These are phyloP conservation scores for Lepidochitona cinerea DNA, from an alignment of 2,888 invertebrate genomes.

Conservation along the genomic window DNA sequence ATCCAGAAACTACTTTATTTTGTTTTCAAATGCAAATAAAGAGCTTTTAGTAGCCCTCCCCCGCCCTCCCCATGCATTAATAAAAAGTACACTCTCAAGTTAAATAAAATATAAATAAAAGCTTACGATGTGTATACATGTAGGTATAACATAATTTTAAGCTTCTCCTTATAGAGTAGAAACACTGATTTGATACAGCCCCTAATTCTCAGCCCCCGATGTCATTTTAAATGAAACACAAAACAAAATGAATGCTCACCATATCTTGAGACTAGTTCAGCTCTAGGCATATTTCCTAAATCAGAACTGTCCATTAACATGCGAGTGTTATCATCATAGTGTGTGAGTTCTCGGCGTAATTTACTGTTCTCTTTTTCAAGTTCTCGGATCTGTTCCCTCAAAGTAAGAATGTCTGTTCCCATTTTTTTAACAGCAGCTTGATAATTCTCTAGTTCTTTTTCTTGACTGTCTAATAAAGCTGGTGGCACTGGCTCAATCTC, in stretches of 20 bases:
- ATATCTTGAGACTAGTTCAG: conserved; percentile 64
- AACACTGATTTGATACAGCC: too few relatives aligned
- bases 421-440: conserved; percentile 63
- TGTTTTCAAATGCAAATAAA: too few relatives aligned
- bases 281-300: conserved; percentile 59
- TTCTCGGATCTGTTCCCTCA: conserved; percentile 52
- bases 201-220: too few relatives aligned
- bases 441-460: conserved; percentile 63
- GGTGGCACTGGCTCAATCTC: neutral
- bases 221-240: too few relatives aligned
- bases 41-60: too few relatives aligned
- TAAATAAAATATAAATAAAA: too few relatives aligned
- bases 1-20: too few relatives aligned
- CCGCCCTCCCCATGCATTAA: too few relatives aligned
- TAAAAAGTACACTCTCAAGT: too few relatives aligned
- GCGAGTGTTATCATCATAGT: conserved; percentile 59
- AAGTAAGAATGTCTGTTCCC: conserved; percentile 64
- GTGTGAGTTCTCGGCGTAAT: conserved; percentile 50
- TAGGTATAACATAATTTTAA: too few relatives aligned
- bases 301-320: conserved; percentile 63
- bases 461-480: conserved; percentile 60
- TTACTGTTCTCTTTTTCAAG: conserved; percentile 59
- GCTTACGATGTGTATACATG: too few relatives aligned
- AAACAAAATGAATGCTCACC: conserved; percentile 37
- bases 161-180: too few relatives aligned